These are phyloP conservation scores for Erebia aethiops DNA, from an alignment of 2,888 invertebrate species.

Conservation along the genomic window DNA sequence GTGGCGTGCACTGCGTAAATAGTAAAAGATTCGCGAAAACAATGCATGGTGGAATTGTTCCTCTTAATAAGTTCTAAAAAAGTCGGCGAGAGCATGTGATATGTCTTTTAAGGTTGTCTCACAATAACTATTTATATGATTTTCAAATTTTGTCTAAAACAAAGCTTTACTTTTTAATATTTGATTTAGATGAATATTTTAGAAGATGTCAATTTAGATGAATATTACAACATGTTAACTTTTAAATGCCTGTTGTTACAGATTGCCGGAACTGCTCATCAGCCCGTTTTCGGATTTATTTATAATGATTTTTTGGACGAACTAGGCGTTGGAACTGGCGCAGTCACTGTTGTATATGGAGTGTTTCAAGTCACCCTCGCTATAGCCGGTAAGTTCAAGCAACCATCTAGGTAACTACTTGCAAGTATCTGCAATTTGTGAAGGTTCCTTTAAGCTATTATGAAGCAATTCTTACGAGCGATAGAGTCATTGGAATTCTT, in stretches of 20 bases:
- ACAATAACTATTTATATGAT: too few relatives aligned
- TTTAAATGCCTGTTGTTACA: slow-evolving; percentile 44
- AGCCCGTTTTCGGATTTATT: slow-evolving; percentile 82
- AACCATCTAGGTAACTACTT: not conserved
- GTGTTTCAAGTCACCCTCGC: slow-evolving; percentile 83
- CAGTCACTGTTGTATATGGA: slow-evolving; percentile 82
- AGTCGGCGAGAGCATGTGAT: too few relatives aligned
- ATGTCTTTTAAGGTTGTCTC: too few relatives aligned
- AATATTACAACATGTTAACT: too few relatives aligned
- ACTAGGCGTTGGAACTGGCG: slow-evolving; percentile 81
- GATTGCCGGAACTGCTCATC: slow-evolving; percentile 82
- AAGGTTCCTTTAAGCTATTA: not conserved
- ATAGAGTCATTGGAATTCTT: not conserved
- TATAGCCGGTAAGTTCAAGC: slow-evolving; percentile 70
- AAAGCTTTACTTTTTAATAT: too few relatives aligned
- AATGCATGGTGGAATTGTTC: too few relatives aligned
- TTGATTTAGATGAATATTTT: too few relatives aligned
- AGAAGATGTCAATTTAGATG: too few relatives aligned
- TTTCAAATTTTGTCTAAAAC: too few relatives aligned
- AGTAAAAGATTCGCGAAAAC: too few relatives aligned
- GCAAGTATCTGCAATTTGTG: not conserved
- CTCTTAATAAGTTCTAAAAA: too few relatives aligned
- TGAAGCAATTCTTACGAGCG: not conserved
- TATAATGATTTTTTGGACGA: slow-evolving; percentile 83
- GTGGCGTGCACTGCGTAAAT: too few relatives aligned